Base-by-base conservation (phyloP, 1,140 invertebrate species). In the Aphaenogaster ashmeadi region DNA sequence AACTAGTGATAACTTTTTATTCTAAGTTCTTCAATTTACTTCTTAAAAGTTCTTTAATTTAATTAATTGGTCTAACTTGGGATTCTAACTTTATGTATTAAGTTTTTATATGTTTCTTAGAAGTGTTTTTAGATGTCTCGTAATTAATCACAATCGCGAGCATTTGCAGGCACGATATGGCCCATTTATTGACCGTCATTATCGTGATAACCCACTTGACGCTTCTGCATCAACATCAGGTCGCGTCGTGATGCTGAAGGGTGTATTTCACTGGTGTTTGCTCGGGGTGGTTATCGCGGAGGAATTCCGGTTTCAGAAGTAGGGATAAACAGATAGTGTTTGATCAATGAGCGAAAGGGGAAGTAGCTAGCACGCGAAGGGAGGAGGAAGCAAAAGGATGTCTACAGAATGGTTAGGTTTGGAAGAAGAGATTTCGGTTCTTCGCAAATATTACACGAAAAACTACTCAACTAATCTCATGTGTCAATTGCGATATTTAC, bases 311-410 rank as follows among this genome's bases (percentile, higher is more conserved):
- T 27, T 50, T n/a, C 27, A 77, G 66, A 86, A 64, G 69, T 81
- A 44, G 84, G 88, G 84, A 87, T 80, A 77, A 85, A 80, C 64
- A 88, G 88, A 90, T 90, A 88, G 64, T 87, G 88, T 93, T 92
- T 93, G 91, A 93, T 92, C 89, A 88, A 93, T 91, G 89, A 90
- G 62, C 64, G 58, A 75, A 67, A 84, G 64, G 33, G 85, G 54
- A 74, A 52, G 41, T 54, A 71, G 21, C 9, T 60, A 41, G 56
- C 21, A 44, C 15, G 33, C 66, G 21, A 50, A 60, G 67, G 38
- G 58, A 47, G 56, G 44, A 58, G 80, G 11, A 88, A 77, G 38
- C 8, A 36, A 44, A 75, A 72, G 41, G 54, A 50, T 8, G 36
- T 5, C 41, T 58, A 7, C 67, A 11, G 56, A 64, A 21, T 80